Percentiles rank a stretch among this genome's conserved stretches.
phyloP scores from a whole-genome alignment of 2,888 invertebrate species.

The Oscheius sp. region DNA sequence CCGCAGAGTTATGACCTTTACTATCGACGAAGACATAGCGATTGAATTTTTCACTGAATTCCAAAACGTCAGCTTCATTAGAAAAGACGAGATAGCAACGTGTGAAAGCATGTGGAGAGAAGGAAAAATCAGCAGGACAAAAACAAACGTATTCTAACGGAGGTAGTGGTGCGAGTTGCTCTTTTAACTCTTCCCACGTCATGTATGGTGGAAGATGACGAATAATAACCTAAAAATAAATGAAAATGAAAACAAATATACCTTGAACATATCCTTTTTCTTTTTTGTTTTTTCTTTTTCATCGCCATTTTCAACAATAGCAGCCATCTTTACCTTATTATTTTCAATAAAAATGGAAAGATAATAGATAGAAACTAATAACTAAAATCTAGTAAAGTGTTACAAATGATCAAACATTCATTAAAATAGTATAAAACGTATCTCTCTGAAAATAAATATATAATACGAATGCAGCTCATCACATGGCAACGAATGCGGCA shows the following conservation, averaged over 20 bases:
- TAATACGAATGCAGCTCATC: too few species aligned
- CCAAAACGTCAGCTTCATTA: constrained; percentile 13
- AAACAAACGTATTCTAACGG: constrained; percentile 20
- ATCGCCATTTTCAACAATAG: not conserved
- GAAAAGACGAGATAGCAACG: constrained; percentile 29
- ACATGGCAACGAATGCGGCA: too few species aligned
- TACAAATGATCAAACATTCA: not conserved
- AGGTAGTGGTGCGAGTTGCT: constrained; percentile 23
- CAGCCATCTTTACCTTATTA: not conserved
- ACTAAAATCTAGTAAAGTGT: too few species aligned
- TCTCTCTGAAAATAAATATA: too few species aligned
- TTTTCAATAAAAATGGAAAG: not conserved
- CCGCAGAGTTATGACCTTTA: constrained; percentile 30
- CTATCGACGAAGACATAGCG: constrained; percentile 30
- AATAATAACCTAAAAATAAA: constrained; percentile 20
- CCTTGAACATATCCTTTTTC: constrained; percentile 19
- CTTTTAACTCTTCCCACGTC: constrained; percentile 27
- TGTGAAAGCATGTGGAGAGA: constrained; percentile 25
- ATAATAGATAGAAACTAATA: too few species aligned
- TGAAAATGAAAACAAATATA: not conserved
- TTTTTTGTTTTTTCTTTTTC: not conserved
- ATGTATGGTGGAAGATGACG: constrained; percentile 29
- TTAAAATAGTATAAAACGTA: not conserved
- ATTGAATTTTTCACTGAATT: constrained; percentile 28
- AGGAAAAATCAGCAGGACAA: constrained; percentile 29